Conservation (phyloP, 2,797 vertebrate genomes). For the Pseudochromis fuscus region DNA sequence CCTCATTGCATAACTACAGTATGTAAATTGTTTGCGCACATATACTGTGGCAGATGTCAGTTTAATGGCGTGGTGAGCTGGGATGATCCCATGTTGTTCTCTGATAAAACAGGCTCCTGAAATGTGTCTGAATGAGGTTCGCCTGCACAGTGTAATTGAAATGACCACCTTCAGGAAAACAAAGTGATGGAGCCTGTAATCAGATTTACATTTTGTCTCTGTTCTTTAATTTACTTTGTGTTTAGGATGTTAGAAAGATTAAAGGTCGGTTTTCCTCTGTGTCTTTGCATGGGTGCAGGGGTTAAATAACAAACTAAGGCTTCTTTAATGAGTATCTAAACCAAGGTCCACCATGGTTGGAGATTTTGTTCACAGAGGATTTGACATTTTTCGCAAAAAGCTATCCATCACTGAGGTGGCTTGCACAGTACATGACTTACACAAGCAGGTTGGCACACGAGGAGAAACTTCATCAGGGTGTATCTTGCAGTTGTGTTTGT, state of each 20-base stretch:
- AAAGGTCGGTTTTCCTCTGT: slow-evolving; percentile 35
- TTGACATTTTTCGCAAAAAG: slow-evolving; percentile 4
- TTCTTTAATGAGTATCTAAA: slow-evolving; percentile 20
- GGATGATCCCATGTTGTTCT: neutral
- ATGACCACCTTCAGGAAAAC: slow-evolving; percentile 18
- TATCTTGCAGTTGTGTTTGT: slow-evolving; percentile 38
- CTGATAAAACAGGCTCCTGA: slow-evolving; percentile 10
- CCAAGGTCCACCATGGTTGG: neutral
- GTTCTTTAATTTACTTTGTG: slow-evolving; percentile 55
- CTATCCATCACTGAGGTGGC: neutral
- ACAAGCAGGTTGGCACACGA: slow-evolving; percentile 57
- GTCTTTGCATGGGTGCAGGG: neutral
- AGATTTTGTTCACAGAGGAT: slow-evolving; percentile 2
- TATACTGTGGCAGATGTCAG: slow-evolving; percentile 2
- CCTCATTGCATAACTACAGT: neutral
- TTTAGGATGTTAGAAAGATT: slow-evolving; percentile 20
- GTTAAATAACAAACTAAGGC: neutral
- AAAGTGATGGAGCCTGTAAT: slow-evolving; percentile 39
- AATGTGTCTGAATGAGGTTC: slow-evolving; percentile 1
- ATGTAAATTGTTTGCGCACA: slow-evolving; percentile 14
- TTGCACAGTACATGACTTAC: neutral
- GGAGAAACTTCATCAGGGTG: slow-evolving; percentile 31
- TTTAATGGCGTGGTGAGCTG: neutral
- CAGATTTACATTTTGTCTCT: slow-evolving; percentile 8
- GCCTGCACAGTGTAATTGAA: slow-evolving; percentile 14